phyloP scores from a whole-genome alignment of 2,113 vertebrate genomes.

The Clarias magur region DNA sequence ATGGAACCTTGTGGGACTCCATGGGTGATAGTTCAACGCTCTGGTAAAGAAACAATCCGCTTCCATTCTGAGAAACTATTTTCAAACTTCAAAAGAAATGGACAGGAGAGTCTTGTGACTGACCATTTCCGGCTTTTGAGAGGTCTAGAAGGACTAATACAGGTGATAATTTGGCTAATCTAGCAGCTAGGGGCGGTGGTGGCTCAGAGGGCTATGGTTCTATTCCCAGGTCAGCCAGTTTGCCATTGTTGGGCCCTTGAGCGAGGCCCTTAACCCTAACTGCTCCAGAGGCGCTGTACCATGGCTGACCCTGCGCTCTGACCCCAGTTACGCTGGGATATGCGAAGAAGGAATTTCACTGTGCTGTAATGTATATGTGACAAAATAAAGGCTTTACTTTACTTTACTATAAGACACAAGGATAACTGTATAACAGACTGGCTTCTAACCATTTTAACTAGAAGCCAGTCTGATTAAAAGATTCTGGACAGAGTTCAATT shows the following conservation, averaged over 20 bases:
- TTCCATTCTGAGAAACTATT: background rate
- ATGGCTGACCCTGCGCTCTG: too few relatives aligned
- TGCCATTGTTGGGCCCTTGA: too few relatives aligned
- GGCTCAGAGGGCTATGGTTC: too few relatives aligned
- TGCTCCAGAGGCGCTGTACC: too few relatives aligned
- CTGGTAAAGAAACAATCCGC: background rate
- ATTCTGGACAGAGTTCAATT: background rate
- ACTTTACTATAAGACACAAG: background rate
- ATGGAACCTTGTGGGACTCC: background rate
- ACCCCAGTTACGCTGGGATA: too few relatives aligned
- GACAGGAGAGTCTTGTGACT: background rate
- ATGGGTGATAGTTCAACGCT: background rate
- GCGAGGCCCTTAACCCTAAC: too few relatives aligned
- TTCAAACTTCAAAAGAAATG: background rate
- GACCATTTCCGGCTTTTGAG: background rate
- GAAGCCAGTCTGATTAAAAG: background rate
- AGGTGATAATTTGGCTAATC: background rate
- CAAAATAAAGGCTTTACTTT: too few relatives aligned
- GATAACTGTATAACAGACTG: too few relatives aligned
- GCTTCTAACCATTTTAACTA: background rate
- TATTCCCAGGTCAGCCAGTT: too few relatives aligned
- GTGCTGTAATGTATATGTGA: too few relatives aligned
- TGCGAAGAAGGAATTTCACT: too few relatives aligned
- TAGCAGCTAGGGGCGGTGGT: too few relatives aligned
- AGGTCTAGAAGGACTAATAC: background rate